Evolutionary conservation across 2,113 vertebrate genomes (phyloP).

Genomic region (Erpornis zantholeuca): DNA sequence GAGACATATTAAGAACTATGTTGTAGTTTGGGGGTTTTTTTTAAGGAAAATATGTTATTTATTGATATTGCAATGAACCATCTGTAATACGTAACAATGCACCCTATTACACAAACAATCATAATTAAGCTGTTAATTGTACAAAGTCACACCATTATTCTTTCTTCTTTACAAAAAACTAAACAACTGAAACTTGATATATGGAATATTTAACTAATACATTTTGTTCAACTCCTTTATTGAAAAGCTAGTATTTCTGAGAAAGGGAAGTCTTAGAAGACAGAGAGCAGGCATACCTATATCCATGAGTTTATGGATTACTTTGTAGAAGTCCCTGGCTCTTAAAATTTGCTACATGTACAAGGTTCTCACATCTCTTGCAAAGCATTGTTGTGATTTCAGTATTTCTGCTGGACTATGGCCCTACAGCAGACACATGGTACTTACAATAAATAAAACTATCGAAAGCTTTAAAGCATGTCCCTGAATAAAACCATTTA

Average conservation of each 20-base stretch:
- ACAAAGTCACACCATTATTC: not conserved
- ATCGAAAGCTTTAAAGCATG: not conserved
- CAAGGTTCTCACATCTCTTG: not conserved
- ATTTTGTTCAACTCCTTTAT: not conserved
- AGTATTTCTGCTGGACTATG: not conserved
- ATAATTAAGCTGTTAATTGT: not conserved
- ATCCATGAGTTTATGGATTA: not conserved
- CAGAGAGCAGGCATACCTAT: not conserved
- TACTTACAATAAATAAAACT: not conserved
- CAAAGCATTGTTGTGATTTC: not conserved
- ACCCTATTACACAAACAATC: not conserved
- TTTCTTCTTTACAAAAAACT: not conserved
- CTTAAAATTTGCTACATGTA: not conserved
- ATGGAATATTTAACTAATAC: not conserved
- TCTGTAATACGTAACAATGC: not conserved
- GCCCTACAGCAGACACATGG: not conserved
- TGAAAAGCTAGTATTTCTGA: not conserved
- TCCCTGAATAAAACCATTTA: not conserved
- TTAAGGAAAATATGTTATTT: constrained; percentile 40
- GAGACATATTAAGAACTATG: not conserved
- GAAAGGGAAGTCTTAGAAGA: not conserved
- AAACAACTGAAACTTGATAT: not conserved
- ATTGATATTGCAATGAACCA: constrained; percentile 12
- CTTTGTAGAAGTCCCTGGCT: not conserved
- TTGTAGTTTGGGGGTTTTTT: not conserved